phyloP scores from a whole-genome alignment of 2,797 vertebrate species.

The Typhlichthys eigenmanni region DNA sequence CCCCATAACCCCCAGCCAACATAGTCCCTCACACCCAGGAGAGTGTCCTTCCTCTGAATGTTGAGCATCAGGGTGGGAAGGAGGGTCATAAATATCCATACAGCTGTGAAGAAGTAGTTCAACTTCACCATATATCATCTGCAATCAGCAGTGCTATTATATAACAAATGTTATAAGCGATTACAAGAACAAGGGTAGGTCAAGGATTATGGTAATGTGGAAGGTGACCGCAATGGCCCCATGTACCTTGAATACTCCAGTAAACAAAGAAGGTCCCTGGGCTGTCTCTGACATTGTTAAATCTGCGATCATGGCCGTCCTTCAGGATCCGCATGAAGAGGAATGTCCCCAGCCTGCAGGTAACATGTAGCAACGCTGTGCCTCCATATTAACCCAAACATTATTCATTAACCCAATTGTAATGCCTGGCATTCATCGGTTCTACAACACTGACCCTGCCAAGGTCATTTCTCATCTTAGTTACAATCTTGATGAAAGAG shows the following conservation, averaged over 20 bases:
- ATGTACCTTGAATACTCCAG: slow-evolving; percentile 83
- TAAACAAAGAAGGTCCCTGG: slow-evolving; percentile 82
- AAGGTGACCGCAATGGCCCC: slow-evolving; percentile 7
- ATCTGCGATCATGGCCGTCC: slow-evolving; percentile 79
- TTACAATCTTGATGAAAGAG: slow-evolving; percentile 15
- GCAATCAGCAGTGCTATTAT: not conserved
- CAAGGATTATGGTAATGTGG: slow-evolving; percentile 29
- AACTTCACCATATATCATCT: not conserved
- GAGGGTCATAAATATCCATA: slow-evolving; percentile 83
- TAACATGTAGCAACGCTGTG: slow-evolving; percentile 24
- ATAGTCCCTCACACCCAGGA: slow-evolving; percentile 77
- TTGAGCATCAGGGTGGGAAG: slow-evolving; percentile 85
- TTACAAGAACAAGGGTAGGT: slow-evolving; percentile 7
- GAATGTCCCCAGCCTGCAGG: slow-evolving; percentile 76
- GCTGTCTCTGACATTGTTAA: slow-evolving; percentile 79
- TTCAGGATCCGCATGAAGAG: slow-evolving; percentile 83
- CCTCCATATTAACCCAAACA: slow-evolving; percentile 65
- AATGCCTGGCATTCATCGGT: slow-evolving; percentile 42
- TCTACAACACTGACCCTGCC: slow-evolving; percentile 38
- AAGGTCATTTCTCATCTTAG: slow-evolving; percentile 20
- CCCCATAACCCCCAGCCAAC: slow-evolving; percentile 81
- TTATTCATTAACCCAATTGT: slow-evolving; percentile 70
- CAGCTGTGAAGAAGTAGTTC: slow-evolving; percentile 54
- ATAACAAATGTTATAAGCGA: no score
- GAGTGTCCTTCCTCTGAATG: slow-evolving; percentile 65